Conservation (phyloP, 2,113 vertebrate species). For the Amblyopsis rosae region DNA sequence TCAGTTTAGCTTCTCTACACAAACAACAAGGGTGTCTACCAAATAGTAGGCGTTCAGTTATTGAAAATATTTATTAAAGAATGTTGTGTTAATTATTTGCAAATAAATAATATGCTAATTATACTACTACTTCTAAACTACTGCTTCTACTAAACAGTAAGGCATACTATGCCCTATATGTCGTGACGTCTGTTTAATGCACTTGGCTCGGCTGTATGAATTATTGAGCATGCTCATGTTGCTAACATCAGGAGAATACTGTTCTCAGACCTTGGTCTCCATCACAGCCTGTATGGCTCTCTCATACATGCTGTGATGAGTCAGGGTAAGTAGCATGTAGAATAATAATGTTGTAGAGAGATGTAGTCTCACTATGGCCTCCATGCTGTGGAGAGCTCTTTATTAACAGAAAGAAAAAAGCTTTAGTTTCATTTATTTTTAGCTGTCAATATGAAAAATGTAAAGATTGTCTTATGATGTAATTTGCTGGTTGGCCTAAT, state of each 20-base stretch:
- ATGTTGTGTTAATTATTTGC: too few species aligned
- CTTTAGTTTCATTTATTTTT: background rate
- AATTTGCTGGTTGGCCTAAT: conserved; percentile 29
- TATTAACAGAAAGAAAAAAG: too few species aligned
- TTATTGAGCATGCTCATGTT: conserved; percentile 7
- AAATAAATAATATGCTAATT: too few species aligned
- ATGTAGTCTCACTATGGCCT: too few species aligned
- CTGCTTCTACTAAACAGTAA: too few species aligned
- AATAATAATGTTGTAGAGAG: too few species aligned
- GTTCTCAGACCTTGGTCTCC: background rate
- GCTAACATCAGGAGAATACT: conserved; percentile 1
- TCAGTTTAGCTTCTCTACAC: too few species aligned
- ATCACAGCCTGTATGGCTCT: background rate
- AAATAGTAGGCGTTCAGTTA: too few species aligned
- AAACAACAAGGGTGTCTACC: too few species aligned
- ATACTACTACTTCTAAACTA: too few species aligned
- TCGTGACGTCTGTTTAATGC: background rate
- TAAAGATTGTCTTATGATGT: conserved; percentile 4
- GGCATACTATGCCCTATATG: background rate
- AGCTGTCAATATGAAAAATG: conserved; percentile 28
- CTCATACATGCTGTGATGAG: background rate
- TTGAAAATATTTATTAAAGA: too few species aligned
- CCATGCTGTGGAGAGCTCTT: too few species aligned
- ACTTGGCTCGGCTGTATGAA: background rate
- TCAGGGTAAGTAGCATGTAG: background rate